Base-by-base conservation (phyloP, 1,140 invertebrate genomes). In the Ostrea denselamellosa region DNA sequence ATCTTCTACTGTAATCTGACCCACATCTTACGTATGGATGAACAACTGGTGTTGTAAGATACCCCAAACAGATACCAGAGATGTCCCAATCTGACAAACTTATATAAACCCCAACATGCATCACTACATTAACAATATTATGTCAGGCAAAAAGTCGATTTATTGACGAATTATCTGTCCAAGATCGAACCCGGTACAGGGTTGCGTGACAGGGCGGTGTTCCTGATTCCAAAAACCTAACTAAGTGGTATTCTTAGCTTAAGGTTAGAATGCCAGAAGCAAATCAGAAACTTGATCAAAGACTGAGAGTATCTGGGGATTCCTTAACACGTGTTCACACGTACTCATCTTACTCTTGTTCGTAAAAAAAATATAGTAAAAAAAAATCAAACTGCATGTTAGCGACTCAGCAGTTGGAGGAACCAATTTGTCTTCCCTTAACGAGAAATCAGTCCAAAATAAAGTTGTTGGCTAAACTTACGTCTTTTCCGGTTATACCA, bases 91-190 rank as follows among this genome's bases (percentile, higher is more conserved):
- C 68, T 28, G 68, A 71, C 68, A 71, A 71, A 71, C 68, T 9
- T 34, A 28, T n/a, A 71, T 71, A 25, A 22, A 71, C 68, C 28
- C 22, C 25, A 34, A 71, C 68, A 71, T 71, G 68, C 68, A 71
- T 71, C 68, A 25, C 8, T 28, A 28, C 22, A 44, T 71, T 71
- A 71, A 71, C 68, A 71, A 25, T 28, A 8, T 25, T 34, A 71
- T 12, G 68, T 71, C 68, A 71, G 68, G 68, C 68, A 71, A 71
- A 28, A 71, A 71, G 68, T 71, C 68, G 10, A 71, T 71, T 71
- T 71, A 71, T 71, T 71, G 68, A 28, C 28, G 68, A 71, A 12
- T 71, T 71, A 71, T 71, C 68, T 71, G 22, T 28, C 22, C 7
- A 22, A 71, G 28, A 71, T 71, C 68, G 68, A 71, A 71, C 68